A percentile compares a stretch with the other conserved stretches of the same genome.
Conservation (phyloP, 2,797 vertebrate species). For the Sandelia bainsii region DNA sequence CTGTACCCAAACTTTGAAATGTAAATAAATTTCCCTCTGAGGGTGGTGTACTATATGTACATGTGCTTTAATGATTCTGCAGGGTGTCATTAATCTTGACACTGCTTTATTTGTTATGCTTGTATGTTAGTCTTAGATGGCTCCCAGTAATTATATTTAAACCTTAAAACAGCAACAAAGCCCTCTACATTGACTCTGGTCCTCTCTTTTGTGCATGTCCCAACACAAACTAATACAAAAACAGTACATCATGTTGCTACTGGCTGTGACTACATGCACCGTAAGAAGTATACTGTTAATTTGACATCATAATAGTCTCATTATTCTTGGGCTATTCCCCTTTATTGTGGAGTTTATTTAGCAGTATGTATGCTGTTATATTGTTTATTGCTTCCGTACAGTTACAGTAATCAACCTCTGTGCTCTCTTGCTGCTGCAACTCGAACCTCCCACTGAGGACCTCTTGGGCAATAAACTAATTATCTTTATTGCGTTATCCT, state of each 20-base stretch:
- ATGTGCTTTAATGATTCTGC: conserved; percentile 28
- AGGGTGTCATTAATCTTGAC: conserved; percentile 64
- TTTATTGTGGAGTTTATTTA: conserved; percentile 30
- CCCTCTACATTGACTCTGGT: conserved; percentile 36
- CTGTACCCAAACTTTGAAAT: conserved; percentile 48
- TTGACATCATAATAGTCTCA: conserved; percentile 13
- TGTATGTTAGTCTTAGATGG: conserved; percentile 65
- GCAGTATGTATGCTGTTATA: not conserved
- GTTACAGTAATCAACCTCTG: conserved; percentile 44
- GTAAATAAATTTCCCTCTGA: conserved; percentile 52
- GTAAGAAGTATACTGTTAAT: conserved; percentile 29
- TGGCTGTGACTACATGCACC: conserved; percentile 29
- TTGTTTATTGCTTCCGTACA: conserved; percentile 23
- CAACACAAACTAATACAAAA: conserved; percentile 54
- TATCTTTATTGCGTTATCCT: conserved; percentile 38
- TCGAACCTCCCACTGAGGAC: conserved; percentile 29
- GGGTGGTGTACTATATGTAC: not conserved
- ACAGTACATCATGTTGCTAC: conserved; percentile 35
- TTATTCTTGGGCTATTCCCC: conserved; percentile 18
- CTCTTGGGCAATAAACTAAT: conserved; percentile 37
- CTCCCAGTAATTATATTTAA: conserved; percentile 73
- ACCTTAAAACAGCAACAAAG: conserved; percentile 58
- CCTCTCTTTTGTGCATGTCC: conserved; percentile 37
- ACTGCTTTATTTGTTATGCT: conserved; percentile 65
- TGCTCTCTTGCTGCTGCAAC: conserved; percentile 23